Evolutionary conservation across 37 sponge, comb jelly and placozoan genomes (phyloP), one percentile per base, ranked within the genome.

Genomic region (Spongilla lacustris): DNA sequence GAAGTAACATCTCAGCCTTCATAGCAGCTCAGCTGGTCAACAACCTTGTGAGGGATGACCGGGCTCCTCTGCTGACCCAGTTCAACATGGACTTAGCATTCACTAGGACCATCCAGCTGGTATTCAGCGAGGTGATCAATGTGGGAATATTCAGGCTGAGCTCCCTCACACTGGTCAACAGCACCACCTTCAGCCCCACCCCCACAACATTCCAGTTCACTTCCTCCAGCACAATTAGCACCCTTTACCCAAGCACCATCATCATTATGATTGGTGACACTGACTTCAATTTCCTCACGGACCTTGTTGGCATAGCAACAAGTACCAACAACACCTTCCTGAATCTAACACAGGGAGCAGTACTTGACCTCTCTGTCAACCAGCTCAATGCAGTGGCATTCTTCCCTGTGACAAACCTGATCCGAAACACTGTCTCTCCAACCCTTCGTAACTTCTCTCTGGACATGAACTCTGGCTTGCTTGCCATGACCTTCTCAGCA

Each of bases 121-220:
- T 86, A 4, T 97, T 97, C 74, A 86, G 92, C 87, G 97, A 97
- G 68, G 74, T 83, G 26, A 81, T 97, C 6, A 80, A 90, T 50
- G 66, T 67, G 31, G 31, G 32, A 5, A 30, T 41, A 1, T 89
- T 97, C 48, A 71, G 82, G 8, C 48, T 87, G 5, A 85, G 81
- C 13, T 28, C 83, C 69, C 66, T 94, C 8, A 92, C 93, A 27
- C 72, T 97, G 30, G 73, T 88, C 17, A 87, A 88, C 35, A 73
- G 79, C 36, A 85, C 84, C 3, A 41, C 80, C 2, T 37, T 76
- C 67, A 79, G 77, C 5, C 81, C 85, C 31, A 49, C 73, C 19
- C 78, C 92, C 21, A 25, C 49, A 0, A 73, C 74, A 49, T 90
- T 80, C 69, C 74, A 89, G 28, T 82, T 94, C 27, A 91, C 84